Conservation (phyloP, 1,140 invertebrate species). For the Aphelinus atriplicis region DNA sequence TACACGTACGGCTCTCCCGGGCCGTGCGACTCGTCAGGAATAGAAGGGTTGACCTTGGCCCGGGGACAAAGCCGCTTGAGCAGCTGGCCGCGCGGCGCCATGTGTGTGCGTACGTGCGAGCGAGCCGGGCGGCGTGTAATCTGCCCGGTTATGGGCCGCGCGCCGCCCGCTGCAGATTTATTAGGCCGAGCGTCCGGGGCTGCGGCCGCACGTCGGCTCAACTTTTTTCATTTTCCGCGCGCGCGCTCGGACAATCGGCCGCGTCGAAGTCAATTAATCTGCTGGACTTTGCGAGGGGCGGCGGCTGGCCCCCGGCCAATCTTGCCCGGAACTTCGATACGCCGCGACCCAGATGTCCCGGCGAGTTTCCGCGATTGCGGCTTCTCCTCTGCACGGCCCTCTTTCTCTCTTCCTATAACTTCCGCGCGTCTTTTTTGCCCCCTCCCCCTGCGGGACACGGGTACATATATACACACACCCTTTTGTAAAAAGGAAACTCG, state of each 20-base stretch:
- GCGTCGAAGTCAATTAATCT: constrained; percentile 55
- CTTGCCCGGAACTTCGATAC: constrained; percentile 42
- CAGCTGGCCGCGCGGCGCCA: too few relatives aligned
- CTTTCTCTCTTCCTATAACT: background rate
- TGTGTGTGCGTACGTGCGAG: too few relatives aligned
- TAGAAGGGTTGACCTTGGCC: too few relatives aligned
- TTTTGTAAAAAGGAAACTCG: constrained; percentile 15
- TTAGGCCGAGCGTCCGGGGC: too few relatives aligned
- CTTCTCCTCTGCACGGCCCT: background rate
- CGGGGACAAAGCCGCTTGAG: too few relatives aligned
- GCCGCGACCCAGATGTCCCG: constrained; percentile 44
- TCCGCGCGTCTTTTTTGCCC: background rate
- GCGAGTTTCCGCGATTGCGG: constrained; percentile 40
- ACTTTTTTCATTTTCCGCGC: constrained; percentile 25
- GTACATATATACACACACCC: background rate
- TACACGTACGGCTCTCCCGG: too few relatives aligned
- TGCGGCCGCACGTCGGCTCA: background rate
- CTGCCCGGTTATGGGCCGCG: too few relatives aligned
- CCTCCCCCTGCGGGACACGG: background rate
- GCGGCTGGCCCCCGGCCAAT: constrained; percentile 48
- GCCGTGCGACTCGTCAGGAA: too few relatives aligned
- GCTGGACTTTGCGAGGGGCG: constrained; percentile 39
- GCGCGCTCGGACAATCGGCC: constrained; percentile 34
- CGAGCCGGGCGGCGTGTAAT: too few relatives aligned
- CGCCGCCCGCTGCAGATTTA: too few relatives aligned